A percentile compares a stretch with the other conserved stretches of the same genome.
Evolutionary conservation across 1,140 invertebrate species (phyloP).

Genomic region (Drosophila nikananu): DNA sequence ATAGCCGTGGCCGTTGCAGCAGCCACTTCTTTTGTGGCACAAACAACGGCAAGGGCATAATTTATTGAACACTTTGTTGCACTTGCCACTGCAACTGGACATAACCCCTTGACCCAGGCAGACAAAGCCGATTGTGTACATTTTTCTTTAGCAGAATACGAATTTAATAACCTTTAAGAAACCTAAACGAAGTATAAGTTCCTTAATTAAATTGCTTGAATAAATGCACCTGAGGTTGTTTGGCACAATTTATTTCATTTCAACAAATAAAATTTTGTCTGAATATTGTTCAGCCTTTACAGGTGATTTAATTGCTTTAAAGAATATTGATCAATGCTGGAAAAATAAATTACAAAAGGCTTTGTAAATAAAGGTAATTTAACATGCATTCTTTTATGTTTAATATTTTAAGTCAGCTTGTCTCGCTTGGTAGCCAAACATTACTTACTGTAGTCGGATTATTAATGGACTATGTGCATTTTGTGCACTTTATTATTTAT

Average conservation of each 20-base stretch:
- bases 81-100: constrained; percentile 27
- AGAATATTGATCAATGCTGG: not conserved
- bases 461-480: constrained; percentile 37
- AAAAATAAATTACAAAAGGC: not conserved
- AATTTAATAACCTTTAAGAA: not conserved
- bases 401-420: constrained; percentile 1
- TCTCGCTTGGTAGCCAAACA: constrained; percentile 8
- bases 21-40: constrained; percentile 49
- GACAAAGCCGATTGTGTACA: not conserved
- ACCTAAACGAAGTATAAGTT: too few species aligned
- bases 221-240: not conserved
- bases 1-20: constrained; percentile 41
- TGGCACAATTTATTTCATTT: not conserved
- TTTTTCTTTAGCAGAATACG: not conserved
- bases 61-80: constrained; percentile 71
- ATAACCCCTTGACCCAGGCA: constrained; percentile 9
- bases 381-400: not conserved
- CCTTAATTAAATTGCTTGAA: not conserved
- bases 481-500: constrained; percentile 43
- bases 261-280: not conserved
- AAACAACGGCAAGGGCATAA: constrained; percentile 49
- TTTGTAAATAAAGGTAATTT: not conserved
- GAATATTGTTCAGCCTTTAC: not conserved
- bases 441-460: constrained; percentile 5
- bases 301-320: not conserved